Conservation (phyloP, 2,888 invertebrate genomes). For the Ctenicera cuprea region DNA sequence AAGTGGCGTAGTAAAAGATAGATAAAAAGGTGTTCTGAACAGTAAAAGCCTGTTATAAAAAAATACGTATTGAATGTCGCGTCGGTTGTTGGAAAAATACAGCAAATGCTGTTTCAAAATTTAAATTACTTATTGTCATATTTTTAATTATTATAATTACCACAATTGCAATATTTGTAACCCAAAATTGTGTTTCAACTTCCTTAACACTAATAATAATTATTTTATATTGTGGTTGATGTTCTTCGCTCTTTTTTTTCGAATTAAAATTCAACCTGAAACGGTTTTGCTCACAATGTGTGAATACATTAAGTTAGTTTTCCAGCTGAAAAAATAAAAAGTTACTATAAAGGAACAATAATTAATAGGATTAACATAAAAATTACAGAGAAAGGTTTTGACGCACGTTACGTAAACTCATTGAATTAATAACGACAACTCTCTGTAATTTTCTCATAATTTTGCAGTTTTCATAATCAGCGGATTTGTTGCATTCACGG, state of each 20-base stretch:
- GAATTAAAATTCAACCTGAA: not conserved
- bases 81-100: no score
- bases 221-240: no score
- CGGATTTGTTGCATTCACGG: conserved; percentile 19
- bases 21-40: no score
- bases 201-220: no score
- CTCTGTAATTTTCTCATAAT: conserved; percentile 6
- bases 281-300: not conserved
- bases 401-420: conserved; percentile 9
- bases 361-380: conserved; percentile 19
- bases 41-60: no score
- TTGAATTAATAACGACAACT: conserved; percentile 11
- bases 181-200: no score
- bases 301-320: not conserved
- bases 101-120: no score
- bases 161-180: no score
- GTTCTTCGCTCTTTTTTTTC: not conserved
- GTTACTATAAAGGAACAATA: not conserved
- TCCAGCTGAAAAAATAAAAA: not conserved
- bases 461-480: conserved; percentile 32
- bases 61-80: no score
- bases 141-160: no score
- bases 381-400: conserved; percentile 3
- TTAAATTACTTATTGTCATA: no score
- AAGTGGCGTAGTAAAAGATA: no score